These are phyloP conservation scores for Lepus timidus DNA, from an alignment of 2,113 vertebrate species.

Conservation along the genomic window DNA sequence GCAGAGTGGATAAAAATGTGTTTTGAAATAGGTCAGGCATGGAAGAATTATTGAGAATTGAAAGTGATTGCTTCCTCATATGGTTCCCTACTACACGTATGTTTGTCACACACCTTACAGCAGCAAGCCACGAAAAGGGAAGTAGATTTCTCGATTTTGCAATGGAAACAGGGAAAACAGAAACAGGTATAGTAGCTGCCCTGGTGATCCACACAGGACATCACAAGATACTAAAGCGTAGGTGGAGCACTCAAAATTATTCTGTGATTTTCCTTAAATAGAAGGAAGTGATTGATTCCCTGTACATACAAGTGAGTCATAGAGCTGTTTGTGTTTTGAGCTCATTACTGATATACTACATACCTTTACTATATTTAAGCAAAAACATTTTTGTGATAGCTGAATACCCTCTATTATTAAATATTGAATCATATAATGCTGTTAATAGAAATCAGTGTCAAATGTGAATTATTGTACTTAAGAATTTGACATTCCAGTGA, in stretches of 20 bases:
- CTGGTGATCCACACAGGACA: background rate
- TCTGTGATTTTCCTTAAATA: background rate
- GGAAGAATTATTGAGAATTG: background rate
- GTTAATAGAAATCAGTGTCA: slow-evolving; percentile 1
- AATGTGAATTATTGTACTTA: slow-evolving; percentile 10
- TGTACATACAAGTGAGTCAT: background rate
- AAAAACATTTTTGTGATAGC: slow-evolving; percentile 1
- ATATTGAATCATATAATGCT: background rate
- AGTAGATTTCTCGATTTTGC: background rate
- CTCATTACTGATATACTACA: background rate
- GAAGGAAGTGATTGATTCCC: background rate
- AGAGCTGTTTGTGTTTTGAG: background rate
- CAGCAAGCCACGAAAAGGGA: background rate
- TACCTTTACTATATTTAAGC: slow-evolving; percentile 3
- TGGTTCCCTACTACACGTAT: background rate
- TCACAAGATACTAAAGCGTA: background rate
- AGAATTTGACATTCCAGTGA: background rate
- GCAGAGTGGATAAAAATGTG: background rate
- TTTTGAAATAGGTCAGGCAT: background rate
- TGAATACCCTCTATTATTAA: slow-evolving; percentile 30
- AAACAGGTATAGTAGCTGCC: background rate
- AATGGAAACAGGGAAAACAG: background rate
- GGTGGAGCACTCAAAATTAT: background rate
- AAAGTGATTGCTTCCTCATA: background rate
- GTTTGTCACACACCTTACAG: background rate